A percentile compares a stretch with the other conserved stretches of the same genome.
These are phyloP conservation scores for Pollicipes pollicipes DNA, from an alignment of 1,140 invertebrate species.

Conservation along the genomic window DNA sequence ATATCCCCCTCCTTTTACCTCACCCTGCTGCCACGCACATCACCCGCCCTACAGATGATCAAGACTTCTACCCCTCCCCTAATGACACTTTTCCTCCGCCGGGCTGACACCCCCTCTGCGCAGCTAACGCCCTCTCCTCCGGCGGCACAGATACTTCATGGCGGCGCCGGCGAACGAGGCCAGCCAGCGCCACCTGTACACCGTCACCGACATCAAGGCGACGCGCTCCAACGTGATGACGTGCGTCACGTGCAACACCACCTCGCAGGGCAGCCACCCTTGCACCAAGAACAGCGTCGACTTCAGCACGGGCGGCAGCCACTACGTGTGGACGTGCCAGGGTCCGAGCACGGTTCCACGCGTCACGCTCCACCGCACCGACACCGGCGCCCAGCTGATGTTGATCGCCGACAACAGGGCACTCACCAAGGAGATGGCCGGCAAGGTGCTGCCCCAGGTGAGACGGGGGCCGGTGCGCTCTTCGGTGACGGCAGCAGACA, in stretches of 20 bases:
- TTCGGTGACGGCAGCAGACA: no score
- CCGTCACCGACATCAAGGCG: constrained; percentile 24
- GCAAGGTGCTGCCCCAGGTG: constrained; percentile 11
- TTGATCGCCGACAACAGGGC: constrained; percentile 18
- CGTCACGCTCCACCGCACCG: constrained; percentile 20
- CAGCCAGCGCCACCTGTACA: constrained; percentile 27
- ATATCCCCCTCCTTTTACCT: no score
- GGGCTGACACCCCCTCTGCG: no score
- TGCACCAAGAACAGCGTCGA: constrained; percentile 44
- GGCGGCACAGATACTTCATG: constrained; percentile 28
- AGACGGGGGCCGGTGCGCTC: no score
- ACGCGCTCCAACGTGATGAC: constrained; percentile 13
- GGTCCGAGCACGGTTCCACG: constrained; percentile 40
- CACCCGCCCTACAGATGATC: no score
- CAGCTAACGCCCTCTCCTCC: no score
- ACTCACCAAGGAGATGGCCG: constrained; percentile 6
- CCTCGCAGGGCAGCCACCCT: constrained; percentile 18
- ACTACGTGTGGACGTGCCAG: constrained; percentile 55
- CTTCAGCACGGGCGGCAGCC: constrained; percentile 44
- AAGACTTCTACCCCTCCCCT: no score
- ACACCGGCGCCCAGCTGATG: constrained; percentile 13
- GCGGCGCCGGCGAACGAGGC: constrained; percentile 26
- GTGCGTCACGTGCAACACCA: constrained; percentile 25
- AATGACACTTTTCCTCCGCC: no score
- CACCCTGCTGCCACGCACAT: no score